Evolutionary conservation across 2,888 invertebrate species (phyloP).

Genomic region (Bellardia bayeri): DNA sequence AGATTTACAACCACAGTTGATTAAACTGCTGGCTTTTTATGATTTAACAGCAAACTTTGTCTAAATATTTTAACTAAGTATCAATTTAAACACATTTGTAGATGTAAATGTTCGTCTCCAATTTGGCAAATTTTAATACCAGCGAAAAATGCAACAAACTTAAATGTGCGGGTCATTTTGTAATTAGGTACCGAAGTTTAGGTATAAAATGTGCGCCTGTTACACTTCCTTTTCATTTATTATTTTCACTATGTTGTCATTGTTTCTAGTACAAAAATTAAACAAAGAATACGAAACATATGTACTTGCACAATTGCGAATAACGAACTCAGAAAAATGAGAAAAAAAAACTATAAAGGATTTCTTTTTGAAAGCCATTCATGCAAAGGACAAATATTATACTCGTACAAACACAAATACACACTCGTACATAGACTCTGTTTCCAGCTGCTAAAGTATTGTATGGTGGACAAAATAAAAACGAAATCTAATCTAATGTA

Average conservation of each 20-base stretch:
- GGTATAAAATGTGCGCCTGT: conserved; percentile 42
- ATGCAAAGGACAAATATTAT: conserved; percentile 71
- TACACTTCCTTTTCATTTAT: conserved; percentile 41
- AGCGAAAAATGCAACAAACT: conserved; percentile 31
- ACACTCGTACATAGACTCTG: conserved; percentile 24
- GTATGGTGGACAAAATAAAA: conserved; percentile 47
- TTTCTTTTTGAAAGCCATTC: conserved; percentile 62
- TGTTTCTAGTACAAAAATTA: conserved; percentile 47
- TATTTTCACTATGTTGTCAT: conserved; percentile 28
- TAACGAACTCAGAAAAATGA: conserved; percentile 5
- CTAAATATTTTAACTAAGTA: conserved; percentile 27
- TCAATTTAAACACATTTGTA: conserved; percentile 6
- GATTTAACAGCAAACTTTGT: background rate
- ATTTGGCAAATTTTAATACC: conserved; percentile 16
- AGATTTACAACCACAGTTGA: background rate
- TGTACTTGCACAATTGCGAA: conserved; percentile 44
- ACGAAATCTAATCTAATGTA: conserved; percentile 55
- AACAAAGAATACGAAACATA: conserved; percentile 62
- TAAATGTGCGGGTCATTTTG: conserved; percentile 70
- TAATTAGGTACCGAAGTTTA: conserved; percentile 55
- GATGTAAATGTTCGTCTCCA: background rate
- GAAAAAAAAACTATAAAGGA: conserved; percentile 38
- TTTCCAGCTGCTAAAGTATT: conserved; percentile 18
- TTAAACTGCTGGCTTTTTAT: background rate
- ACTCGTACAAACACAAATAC: conserved; percentile 47